Percentiles rank a stretch among this genome's conserved stretches.
These are phyloP conservation scores for Melanaphis sacchari DNA, from an alignment of 1,140 invertebrate genomes.

Conservation along the genomic window DNA sequence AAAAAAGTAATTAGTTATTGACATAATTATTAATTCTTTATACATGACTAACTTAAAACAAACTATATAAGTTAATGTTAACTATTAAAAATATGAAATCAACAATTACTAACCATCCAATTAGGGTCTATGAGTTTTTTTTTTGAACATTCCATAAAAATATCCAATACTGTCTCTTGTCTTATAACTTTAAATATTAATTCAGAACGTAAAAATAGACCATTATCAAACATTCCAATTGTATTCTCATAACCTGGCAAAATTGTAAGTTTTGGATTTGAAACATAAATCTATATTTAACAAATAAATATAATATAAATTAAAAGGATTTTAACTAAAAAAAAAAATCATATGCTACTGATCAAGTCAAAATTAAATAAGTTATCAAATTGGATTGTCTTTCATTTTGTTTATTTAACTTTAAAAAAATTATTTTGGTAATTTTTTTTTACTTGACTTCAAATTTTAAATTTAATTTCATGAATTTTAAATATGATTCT, in stretches of 20 bases:
- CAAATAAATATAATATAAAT: neutral
- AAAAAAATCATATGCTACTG: neutral
- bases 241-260: conserved; percentile 81
- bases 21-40: neutral
- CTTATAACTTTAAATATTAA: conserved; percentile 79
- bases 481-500: too few relatives aligned
- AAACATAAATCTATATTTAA: conserved; percentile 62
- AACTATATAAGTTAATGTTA: neutral
- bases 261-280: conserved; percentile 68
- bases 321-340: neutral
- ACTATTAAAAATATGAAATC: neutral
- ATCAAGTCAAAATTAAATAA: too few relatives aligned
- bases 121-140: conserved; percentile 62
- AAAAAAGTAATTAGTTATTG: neutral
- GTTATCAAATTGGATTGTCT: neutral
- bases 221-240: conserved; percentile 79
- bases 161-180: conserved; percentile 67
- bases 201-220: conserved; percentile 76
- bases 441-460: too few relatives aligned
- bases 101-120: conserved; percentile 59
- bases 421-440: too few relatives aligned
- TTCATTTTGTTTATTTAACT: neutral
- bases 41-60: neutral
- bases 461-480: too few relatives aligned
- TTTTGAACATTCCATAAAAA: conserved; percentile 65